Evolutionary conservation across 2,113 vertebrate species (phyloP).

Genomic region (Campylomormyrus numenius): DNA sequence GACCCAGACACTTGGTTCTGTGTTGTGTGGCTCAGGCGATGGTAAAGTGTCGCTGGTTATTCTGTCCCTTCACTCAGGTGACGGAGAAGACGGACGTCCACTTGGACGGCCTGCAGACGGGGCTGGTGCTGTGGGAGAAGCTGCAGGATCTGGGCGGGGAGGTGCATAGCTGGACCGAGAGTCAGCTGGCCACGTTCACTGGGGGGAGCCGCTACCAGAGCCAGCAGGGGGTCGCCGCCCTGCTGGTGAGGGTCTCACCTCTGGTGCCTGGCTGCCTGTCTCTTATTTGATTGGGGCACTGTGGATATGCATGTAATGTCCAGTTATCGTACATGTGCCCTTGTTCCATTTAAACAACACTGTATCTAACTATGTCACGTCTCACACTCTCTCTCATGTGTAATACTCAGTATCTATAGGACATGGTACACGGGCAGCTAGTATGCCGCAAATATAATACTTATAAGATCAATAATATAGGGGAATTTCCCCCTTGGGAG

Average conservation of each 20-base stretch:
- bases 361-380: not conserved
- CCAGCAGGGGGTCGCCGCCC: constrained; percentile 55
- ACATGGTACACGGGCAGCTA: not conserved
- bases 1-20: not conserved
- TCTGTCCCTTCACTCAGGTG: constrained; percentile 55
- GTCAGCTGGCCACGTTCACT: constrained; percentile 50
- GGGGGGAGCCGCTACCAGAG: constrained; percentile 47
- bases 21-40: not conserved
- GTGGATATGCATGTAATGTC: not conserved
- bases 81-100: constrained; percentile 77
- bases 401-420: not conserved
- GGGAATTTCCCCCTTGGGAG: too few relatives aligned
- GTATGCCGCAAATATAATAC: not conserved
- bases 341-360: not conserved
- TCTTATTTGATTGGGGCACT: not conserved
- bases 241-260: constrained; percentile 64
- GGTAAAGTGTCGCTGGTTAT: not conserved
- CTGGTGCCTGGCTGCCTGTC: not conserved
- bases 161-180: constrained; percentile 61
- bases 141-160: constrained; percentile 63
- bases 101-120: constrained; percentile 69
- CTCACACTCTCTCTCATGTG: not conserved
- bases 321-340: not conserved
- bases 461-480: too few relatives aligned
- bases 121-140: constrained; percentile 76